phyloP scores from a whole-genome alignment of 2,888 invertebrate genomes.

The Xanthorhoe designata region DNA sequence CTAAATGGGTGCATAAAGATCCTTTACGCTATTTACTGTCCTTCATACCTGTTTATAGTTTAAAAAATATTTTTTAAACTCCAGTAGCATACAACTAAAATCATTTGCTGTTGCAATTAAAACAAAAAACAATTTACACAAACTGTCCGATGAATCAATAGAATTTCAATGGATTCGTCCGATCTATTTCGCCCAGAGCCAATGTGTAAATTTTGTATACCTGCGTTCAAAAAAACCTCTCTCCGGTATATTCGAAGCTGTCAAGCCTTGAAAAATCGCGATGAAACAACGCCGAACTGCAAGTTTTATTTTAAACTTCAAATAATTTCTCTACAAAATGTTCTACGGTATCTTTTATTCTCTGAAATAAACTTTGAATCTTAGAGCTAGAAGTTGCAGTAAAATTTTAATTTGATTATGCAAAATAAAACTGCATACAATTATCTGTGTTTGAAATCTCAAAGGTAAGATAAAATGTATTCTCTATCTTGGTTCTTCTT shows the following conservation, averaged over 20 bases:
- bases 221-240: slow-evolving; percentile 8
- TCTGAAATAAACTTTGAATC: slow-evolving; percentile 36
- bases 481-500: neutral
- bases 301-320: too few relatives aligned
- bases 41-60: too few relatives aligned
- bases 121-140: neutral
- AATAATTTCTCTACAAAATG: neutral
- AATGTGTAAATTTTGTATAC: slow-evolving; percentile 16
- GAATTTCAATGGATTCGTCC: slow-evolving; percentile 20
- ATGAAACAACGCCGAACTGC: neutral
- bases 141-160: slow-evolving; percentile 15
- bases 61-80: neutral
- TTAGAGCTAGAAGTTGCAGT: slow-evolving; percentile 20
- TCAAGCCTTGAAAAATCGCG: neutral
- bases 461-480: slow-evolving; percentile 21
- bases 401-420: slow-evolving; percentile 30
- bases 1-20: too few relatives aligned
- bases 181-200: slow-evolving; percentile 4
- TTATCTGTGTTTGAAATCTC: slow-evolving; percentile 19
- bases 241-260: slow-evolving; percentile 7
- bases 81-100: neutral
- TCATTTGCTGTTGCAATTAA: neutral
- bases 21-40: too few relatives aligned
- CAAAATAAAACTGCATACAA: slow-evolving; percentile 23
- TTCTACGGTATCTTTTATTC: slow-evolving; percentile 19